Conservation (phyloP, 2,888 invertebrate species). For the Ectobius pallidus region DNA sequence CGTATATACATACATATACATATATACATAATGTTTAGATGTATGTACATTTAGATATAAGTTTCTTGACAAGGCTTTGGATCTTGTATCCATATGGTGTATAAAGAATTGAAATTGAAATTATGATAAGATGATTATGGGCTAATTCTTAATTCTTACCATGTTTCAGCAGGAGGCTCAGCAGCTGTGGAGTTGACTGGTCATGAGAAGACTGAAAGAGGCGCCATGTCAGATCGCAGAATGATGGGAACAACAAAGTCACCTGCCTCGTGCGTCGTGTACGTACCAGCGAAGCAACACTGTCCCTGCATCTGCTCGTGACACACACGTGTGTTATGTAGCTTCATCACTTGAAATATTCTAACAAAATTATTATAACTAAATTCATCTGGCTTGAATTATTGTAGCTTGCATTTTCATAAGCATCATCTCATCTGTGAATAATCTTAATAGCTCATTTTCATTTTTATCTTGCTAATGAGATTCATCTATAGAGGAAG, state of each 20-base stretch:
- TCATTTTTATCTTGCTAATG: background rate
- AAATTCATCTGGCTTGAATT: background rate
- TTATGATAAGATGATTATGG: no score
- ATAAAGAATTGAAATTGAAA: no score
- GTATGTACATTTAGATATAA: no score
- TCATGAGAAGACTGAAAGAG: background rate
- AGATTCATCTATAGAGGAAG: background rate
- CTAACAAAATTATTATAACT: background rate
- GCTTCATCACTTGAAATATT: background rate
- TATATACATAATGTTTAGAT: no score
- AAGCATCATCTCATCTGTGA: no score
- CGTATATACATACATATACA: no score
- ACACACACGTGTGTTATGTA: constrained; percentile 30
- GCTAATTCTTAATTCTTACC: no score
- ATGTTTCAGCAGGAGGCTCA: background rate
- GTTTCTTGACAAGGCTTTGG: no score
- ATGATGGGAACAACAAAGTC: background rate
- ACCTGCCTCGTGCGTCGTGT: constrained; percentile 29
- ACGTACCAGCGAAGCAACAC: constrained; percentile 36
- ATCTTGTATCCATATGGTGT: no score
- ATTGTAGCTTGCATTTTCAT: background rate
- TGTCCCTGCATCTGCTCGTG: constrained; percentile 41
- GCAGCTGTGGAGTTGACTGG: background rate
- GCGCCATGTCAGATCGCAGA: background rate
- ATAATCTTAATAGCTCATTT: background rate